Base-by-base conservation (phyloP, 2,797 vertebrate genomes). In the Coendou prehensilis region DNA sequence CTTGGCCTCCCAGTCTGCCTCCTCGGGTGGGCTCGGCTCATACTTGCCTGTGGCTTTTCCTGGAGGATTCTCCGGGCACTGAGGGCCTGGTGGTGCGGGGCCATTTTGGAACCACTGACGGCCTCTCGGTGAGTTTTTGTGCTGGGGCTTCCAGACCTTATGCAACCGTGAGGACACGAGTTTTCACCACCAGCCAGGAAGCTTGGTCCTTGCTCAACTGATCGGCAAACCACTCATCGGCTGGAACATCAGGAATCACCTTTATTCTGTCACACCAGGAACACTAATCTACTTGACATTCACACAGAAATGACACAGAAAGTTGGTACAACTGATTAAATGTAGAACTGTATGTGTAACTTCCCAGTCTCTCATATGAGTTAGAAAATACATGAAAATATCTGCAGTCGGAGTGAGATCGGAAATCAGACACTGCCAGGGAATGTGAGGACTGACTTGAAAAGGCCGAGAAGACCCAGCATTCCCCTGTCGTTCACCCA, bases 31-130 rank as follows among this genome's bases (percentile, higher is more conserved):
- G 37, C 57, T 83, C 80, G 78, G 64, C 61, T 90, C 52, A 15
- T 92, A 73, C 91, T n/a, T 83, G 28, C 78, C 63, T 75, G 45
- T n/a, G 20, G 17, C 5, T 30, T 87, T 94, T 94, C n/a, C n/a
- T 41, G 50, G 57, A 23, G 18, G 33, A 7, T 76, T 69, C 69
- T 75, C 52, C 9, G 17, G 83, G n/a, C 63, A 67, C 52, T 57
- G 30, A 57, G 61, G 20, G 14, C 1, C 37, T 87, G 8, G 37
- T 71, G 37, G 59, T 23, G 10, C n/a, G 9, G 61, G 54, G 47
- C 67, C 26, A 23, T 47, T 81, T 61, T 80, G 50, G 80, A 92
- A 73, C 8, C 71, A 45, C 64, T 79, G 82, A 91, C 4, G 41
- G 4, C 87, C 54, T 84, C 94, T 41, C n/a, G 76, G 5, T 56